These are phyloP conservation scores for Drosophila lacertosa DNA, from an alignment of 1,140 invertebrate species.

Conservation along the genomic window DNA sequence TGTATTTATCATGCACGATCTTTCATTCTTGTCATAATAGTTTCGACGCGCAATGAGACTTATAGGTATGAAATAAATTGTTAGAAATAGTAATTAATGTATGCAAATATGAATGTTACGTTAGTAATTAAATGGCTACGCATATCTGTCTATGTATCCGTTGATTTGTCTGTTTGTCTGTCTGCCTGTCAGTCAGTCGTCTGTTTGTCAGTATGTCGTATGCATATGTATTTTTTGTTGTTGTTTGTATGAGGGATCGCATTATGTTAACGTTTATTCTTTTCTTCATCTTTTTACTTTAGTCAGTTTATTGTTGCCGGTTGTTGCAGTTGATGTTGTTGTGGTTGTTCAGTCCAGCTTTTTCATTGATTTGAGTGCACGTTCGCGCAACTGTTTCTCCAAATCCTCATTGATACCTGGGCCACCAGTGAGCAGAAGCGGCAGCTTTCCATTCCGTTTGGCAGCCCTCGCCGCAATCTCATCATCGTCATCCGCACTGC, in stretches of 20 bases:
- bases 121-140: slow-evolving; percentile 67
- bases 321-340: slow-evolving; percentile 22
- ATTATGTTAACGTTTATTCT: slow-evolving; percentile 31
- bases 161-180: slow-evolving; percentile 11
- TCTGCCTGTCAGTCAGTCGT: slow-evolving; percentile 24
- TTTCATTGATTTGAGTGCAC: slow-evolving; percentile 89
- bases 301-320: slow-evolving; percentile 34
- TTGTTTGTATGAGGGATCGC: slow-evolving; percentile 17
- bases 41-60: slow-evolving; percentile 62
- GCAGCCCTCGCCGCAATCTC: slow-evolving; percentile 29
- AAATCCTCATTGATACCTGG: slow-evolving; percentile 90
- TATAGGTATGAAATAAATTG: slow-evolving; percentile 74
- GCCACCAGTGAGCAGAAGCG: slow-evolving; percentile 86
- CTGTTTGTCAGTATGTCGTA: slow-evolving; percentile 17
- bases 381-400: slow-evolving; percentile 94
- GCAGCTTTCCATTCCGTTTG: slow-evolving; percentile 65
- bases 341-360: slow-evolving; percentile 78
- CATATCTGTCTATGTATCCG: slow-evolving; percentile 47
- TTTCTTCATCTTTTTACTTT: slow-evolving; percentile 18
- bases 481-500: slow-evolving; percentile 86
- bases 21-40: slow-evolving; percentile 27
- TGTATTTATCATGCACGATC: slow-evolving; percentile 54
- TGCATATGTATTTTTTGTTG: slow-evolving; percentile 9
- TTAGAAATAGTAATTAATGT: slow-evolving; percentile 74
- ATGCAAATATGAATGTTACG: slow-evolving; percentile 62